Base-by-base conservation (phyloP, 2,797 vertebrate genomes). In the Vireo griseus region DNA sequence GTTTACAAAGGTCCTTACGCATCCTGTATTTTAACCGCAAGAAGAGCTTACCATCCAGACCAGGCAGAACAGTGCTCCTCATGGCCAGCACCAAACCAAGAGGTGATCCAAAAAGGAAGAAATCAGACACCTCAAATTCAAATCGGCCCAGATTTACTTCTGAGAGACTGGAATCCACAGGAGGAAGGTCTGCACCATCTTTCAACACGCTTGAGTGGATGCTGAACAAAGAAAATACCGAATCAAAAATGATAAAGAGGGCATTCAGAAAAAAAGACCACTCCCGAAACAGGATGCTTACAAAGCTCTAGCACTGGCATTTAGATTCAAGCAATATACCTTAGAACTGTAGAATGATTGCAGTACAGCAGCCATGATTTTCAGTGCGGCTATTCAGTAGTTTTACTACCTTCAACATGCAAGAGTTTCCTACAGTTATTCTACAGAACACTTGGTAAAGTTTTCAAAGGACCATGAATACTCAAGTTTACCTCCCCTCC, bases 81-180 rank as follows among this genome's bases (percentile, higher is more conserved):
- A 99, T 99, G 95, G 99, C 99, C 97, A 99, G 97, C 89, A 99
- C 99, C 80, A 99, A 98, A 78, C 99, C 99, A 92, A 99, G 97
- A 0, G 99, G 99, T 2, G 99, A 99, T 66, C 99, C 99, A 33
- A 99, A 98, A 91, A 99, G 98, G 97, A 99, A 99, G 97, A 99
- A 99, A 95, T 99, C 99, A 0, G 99, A 99, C 92, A 99, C 99
- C 3, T 99, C 99, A 21, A 99, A 99, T 92, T 99, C 99, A 90
- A 99, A 99, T 35, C 97, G 98, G 40, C 99, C 99, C 18, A 99
- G 97, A 95, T 98, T 99, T 93, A 98, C 96, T 94, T 99, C 96
- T 29, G 97, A 89, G 47, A 98, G 96, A 91, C 97, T 98, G 94
- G 98, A 94, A 39, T 97, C 98, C 51, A 97, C 92, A 0, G 97